Conservation (phyloP, 2,113 vertebrate genomes). For the Elephantulus edwardii region DNA sequence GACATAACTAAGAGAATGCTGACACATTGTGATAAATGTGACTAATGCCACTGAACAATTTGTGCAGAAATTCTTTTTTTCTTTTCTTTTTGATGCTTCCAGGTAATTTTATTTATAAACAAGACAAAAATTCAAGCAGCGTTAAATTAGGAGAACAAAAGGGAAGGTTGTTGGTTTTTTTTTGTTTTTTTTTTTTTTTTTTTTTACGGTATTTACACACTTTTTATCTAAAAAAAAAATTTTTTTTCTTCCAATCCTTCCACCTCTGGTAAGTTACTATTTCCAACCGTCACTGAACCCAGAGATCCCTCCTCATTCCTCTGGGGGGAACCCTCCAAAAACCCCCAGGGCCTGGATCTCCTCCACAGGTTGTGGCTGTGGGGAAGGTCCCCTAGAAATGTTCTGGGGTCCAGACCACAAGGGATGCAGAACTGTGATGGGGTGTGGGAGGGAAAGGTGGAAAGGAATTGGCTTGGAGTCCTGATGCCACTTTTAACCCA, state of each 20-base stretch:
- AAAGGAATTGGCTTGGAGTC: constrained; percentile 18
- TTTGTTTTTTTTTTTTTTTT: too few species aligned
- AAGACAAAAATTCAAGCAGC: too few species aligned
- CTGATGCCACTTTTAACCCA: constrained; percentile 34
- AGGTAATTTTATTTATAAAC: too few species aligned
- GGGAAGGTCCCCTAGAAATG: not conserved
- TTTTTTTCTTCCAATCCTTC: constrained; percentile 34
- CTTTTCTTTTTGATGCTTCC: too few species aligned
- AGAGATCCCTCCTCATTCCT: constrained; percentile 20
- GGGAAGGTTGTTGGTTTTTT: too few species aligned
- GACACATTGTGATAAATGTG: too few species aligned
- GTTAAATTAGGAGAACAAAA: too few species aligned
- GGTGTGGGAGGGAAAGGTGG: not conserved
- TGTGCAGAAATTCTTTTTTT: too few species aligned
- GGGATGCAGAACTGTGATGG: not conserved
- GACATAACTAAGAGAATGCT: too few species aligned
- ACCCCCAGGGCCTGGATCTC: not conserved
- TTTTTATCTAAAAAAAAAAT: constrained; percentile 63
- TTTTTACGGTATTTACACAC: constrained; percentile 71
- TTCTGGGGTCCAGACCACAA: not conserved
- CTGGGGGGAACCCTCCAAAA: not conserved
- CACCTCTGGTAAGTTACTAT: constrained; percentile 69
- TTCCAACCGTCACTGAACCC: constrained; percentile 69
- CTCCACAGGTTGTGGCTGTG: not conserved
- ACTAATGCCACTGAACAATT: too few species aligned